Evolutionary conservation across 2,888 invertebrate genomes (phyloP).

Genomic region (Girardia tigrina): DNA sequence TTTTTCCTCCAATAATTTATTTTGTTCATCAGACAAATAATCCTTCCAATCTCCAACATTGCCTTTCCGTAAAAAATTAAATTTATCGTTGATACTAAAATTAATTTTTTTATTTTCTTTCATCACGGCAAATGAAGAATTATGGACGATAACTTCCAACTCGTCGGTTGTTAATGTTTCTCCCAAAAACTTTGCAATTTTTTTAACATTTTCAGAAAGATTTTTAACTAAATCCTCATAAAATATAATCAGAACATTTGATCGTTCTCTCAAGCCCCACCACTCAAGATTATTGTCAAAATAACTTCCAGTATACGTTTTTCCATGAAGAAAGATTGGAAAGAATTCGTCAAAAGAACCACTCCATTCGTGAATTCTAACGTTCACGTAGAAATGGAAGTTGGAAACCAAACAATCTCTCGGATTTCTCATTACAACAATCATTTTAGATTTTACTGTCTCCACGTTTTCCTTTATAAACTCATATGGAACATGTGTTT

Average conservation of each 20-base stretch:
- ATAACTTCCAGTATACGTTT: not conserved
- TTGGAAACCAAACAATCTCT: too few species aligned
- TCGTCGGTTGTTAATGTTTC: not conserved
- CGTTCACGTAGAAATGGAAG: too few species aligned
- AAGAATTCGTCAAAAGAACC: not conserved
- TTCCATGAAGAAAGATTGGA: not conserved
- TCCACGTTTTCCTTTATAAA: too few species aligned
- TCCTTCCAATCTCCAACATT: not conserved
- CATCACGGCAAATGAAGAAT: not conserved
- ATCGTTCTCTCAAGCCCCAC: not conserved
- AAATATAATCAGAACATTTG: not conserved
- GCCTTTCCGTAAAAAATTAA: not conserved
- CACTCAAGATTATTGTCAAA: not conserved
- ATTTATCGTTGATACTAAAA: not conserved
- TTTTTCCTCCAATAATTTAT: not conserved
- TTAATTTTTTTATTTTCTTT: not conserved
- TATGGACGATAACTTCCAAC: not conserved
- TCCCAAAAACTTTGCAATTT: not conserved
- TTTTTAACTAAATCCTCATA: not conserved
- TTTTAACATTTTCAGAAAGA: not conserved
- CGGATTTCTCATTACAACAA: too few species aligned
- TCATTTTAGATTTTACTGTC: too few species aligned
- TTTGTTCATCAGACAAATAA: not conserved
- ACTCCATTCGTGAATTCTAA: too few species aligned
- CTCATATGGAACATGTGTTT: constrained; percentile 19